Evolutionary conservation across 2,888 invertebrate species (phyloP), one percentile per base, ranked within the genome.

Genomic region (Chymomyza procnemis): DNA sequence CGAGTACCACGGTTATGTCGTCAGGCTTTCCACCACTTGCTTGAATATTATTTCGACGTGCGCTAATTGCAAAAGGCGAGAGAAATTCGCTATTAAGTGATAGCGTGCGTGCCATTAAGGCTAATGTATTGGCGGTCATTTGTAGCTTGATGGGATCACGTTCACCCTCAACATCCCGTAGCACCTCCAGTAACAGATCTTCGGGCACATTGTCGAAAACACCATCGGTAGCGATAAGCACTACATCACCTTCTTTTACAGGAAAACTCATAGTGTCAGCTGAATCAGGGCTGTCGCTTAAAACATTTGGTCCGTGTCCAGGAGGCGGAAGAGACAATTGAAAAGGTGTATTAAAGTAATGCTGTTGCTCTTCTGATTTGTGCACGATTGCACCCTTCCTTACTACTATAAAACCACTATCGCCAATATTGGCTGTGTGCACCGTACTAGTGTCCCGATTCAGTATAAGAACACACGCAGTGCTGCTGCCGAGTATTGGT

Each of bases 261-360:
- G 94, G 94, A 90, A 98, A 97, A 90, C 96, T 95, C 21, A 96
- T 94, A 50, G 96, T 96, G 75, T 96, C 96, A 19, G 98, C 98
- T 59, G 97, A 95, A 87, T 97, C 97, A 6, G 98, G 98, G 90
- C 97, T 96, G 91, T 98, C 98, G 90, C 96, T 96, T 19, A 97
- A 94, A 71, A 97, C 97, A 88, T 95, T 94, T 73, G 95, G 94
- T 77, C 95, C 95, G 80, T 96, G 95, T 14, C 96, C 96, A 1
- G 97, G 97, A 21, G 99, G 99, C 47, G 98, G 97, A 81, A 99
- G 92, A 59, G 98, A 97, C 75, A 99, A 93, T 92, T 99, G 99
- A 93, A 97, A 99, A 3, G 99, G 99, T 48, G 99, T 99, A 92
- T 99, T 99, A 92, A 99, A 99, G 92, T 99, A 99, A 91, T 99